These are phyloP conservation scores for Cinclus cinclus DNA, from an alignment of 2,113 vertebrate species.

Conservation along the genomic window DNA sequence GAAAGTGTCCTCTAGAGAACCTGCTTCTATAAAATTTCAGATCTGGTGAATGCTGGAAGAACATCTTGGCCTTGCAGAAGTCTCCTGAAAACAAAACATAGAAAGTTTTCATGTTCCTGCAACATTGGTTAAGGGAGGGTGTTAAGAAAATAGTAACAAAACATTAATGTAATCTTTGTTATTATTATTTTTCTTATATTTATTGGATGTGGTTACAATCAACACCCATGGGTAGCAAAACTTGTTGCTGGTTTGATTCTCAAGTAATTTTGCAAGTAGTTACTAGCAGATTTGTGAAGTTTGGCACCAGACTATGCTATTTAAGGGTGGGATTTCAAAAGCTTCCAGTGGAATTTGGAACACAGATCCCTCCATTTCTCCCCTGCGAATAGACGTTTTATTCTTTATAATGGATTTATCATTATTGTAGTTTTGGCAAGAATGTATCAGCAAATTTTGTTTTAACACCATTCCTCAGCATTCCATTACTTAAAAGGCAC, in stretches of 20 bases:
- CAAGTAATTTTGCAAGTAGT: not conserved
- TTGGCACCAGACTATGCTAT: not conserved
- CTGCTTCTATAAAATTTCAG: not conserved
- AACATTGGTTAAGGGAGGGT: not conserved
- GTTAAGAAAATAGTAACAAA: not conserved
- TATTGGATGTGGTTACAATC: not conserved
- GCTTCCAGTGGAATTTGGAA: not conserved
- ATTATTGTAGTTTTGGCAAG: conserved; percentile 11
- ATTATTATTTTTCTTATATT: not conserved
- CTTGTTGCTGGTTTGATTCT: conserved; percentile 22
- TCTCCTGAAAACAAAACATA: not conserved
- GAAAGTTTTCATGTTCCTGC: not conserved
- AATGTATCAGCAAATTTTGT: not conserved
- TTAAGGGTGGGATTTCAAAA: conserved; percentile 22
- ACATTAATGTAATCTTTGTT: not conserved
- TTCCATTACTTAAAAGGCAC: not conserved
- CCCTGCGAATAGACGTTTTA: not conserved
- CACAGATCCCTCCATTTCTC: not conserved
- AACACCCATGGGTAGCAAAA: not conserved
- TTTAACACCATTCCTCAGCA: not conserved
- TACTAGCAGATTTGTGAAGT: conserved; percentile 6
- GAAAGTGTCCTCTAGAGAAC: not conserved
- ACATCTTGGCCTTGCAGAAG: not conserved
- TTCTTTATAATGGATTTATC: conserved; percentile 21
- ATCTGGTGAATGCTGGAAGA: not conserved